Evolutionary conservation across 2,113 vertebrate species (phyloP).

Genomic region (Sinocyclocheilus anshuiensis): DNA sequence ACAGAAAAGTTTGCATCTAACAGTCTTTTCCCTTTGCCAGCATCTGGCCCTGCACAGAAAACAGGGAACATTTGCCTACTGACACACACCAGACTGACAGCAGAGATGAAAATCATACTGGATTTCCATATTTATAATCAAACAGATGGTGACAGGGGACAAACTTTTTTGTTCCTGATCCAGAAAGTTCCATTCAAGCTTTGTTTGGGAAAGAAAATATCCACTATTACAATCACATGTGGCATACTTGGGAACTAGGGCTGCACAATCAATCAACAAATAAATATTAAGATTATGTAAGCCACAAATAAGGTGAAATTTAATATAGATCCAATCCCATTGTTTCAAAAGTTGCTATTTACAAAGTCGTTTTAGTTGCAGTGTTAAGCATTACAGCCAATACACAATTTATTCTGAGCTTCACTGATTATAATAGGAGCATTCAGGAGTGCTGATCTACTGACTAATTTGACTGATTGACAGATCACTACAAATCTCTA

Average conservation of each 20-base stretch:
- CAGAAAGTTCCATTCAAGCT: conserved; percentile 4
- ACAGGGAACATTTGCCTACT: conserved; percentile 47
- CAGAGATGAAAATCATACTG: conserved; percentile 35
- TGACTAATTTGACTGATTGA: too few species aligned
- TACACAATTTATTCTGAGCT: too few species aligned
- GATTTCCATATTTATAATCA: conserved; percentile 45
- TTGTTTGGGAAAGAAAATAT: neutral
- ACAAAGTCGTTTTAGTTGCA: too few species aligned
- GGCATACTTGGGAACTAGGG: neutral
- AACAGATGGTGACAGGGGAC: conserved; percentile 7
- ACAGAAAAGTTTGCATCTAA: conserved; percentile 28
- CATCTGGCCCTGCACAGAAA: neutral
- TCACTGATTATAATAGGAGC: too few species aligned
- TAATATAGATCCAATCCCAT: too few species aligned
- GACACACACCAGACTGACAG: neutral
- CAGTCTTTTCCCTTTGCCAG: neutral
- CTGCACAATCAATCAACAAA: too few species aligned
- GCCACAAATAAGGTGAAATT: too few species aligned
- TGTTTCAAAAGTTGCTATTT: too few species aligned
- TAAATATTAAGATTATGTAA: too few species aligned
- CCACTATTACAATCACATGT: neutral
- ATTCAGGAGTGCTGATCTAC: too few species aligned
- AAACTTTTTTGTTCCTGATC: neutral
- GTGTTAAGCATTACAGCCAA: too few species aligned
- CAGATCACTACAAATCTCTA: neutral